phyloP scores from a whole-genome alignment of 1,140 invertebrate species.

The Aphelenchoides fujianensis region DNA sequence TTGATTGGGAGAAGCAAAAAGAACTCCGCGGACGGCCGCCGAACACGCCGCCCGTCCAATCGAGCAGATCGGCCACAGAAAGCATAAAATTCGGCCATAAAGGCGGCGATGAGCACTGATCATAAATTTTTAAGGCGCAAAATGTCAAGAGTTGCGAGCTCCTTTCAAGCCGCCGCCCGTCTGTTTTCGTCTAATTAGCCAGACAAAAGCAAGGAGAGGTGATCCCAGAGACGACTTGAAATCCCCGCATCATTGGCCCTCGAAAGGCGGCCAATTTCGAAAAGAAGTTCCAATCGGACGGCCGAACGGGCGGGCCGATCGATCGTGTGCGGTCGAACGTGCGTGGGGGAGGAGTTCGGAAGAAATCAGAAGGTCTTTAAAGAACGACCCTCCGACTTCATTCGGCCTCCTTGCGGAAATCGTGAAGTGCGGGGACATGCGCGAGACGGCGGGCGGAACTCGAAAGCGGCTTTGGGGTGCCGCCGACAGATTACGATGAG shows the following conservation, averaged over 20 bases:
- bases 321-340: background rate
- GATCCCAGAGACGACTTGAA: too few species aligned
- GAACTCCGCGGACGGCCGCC: background rate
- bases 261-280: too few species aligned
- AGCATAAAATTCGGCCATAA: slow-evolving; percentile 1
- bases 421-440: background rate
- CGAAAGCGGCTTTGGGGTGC: background rate
- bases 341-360: too few species aligned
- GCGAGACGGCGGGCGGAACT: background rate
- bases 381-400: too few species aligned
- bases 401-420: too few species aligned
- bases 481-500: slow-evolving; percentile 1
- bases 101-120: background rate
- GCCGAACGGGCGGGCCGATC: too few species aligned
- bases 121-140: slow-evolving; percentile 3
- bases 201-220: background rate
- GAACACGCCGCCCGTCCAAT: background rate
- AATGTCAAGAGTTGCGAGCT: background rate
- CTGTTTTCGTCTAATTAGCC: background rate
- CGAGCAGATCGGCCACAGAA: background rate
- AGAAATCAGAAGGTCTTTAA: too few species aligned
- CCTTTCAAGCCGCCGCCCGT: background rate
- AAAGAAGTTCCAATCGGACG: too few species aligned
- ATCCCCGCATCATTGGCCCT: too few species aligned
- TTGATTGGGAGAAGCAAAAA: background rate